Base-by-base conservation (phyloP, 2,113 vertebrate genomes). In the Chauna torquata region DNA sequence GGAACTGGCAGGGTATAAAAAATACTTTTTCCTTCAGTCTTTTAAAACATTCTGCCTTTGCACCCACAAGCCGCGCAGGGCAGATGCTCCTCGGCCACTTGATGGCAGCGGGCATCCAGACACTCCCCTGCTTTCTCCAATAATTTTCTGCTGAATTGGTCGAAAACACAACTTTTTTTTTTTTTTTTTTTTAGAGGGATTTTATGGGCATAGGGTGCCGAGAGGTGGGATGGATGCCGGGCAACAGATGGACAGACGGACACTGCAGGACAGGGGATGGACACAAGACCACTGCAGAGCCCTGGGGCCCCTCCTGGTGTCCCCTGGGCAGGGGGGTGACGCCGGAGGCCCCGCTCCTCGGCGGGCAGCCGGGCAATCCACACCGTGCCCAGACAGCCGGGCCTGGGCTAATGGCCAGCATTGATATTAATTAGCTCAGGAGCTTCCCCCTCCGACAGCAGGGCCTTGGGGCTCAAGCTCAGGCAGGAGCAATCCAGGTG, bases 341-440 rank as follows among this genome's bases (percentile, higher is more conserved):
- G 12, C 68, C 13, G 75, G 30, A 16, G 14, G 15, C 49, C 57
- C 61, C 74, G 0, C 4, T 74, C 40, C 66, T 4, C 82, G 4
- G 12, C 85, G 59, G 82, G 74, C 78, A 23, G 93, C 82, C 87
- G 13, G 10, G 61, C 80, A 95, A 86, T 95, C 92, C 95, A 96
- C 97, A 96, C 87, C 66, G 8, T 14, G 19, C n/a, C 85, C 92
- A 92, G 74, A 89, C 93, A 17, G 36, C 70, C 66, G 0, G 16
- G n/a, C 28, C 38, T 3, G 1, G 16, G 23, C 75, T 97, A 93
- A 95, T 50, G 92, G 96, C 84, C 84, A 69, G 78, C 90, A 92
- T 90, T 96, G 96, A 88, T 58, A 93, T 95, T 97, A 96, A 97
- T 96, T 95, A 96, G 95, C 95, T 92, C 82, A 61, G 66, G 50